These are phyloP conservation scores for Pantherophis guttatus DNA, from an alignment of 2,113 vertebrate genomes.

Conservation along the genomic window DNA sequence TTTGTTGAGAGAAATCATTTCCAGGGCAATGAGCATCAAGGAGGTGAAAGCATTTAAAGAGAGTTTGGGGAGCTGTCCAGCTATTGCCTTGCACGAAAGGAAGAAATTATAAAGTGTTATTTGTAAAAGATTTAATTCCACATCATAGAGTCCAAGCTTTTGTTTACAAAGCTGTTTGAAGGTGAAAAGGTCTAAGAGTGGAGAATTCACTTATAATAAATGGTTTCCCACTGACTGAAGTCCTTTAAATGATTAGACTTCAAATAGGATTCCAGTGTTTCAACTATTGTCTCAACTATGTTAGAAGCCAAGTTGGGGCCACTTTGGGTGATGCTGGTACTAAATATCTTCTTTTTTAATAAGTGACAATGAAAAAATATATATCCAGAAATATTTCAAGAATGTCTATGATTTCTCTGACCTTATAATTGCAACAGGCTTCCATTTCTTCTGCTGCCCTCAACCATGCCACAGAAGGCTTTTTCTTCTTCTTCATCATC, in stretches of 20 bases:
- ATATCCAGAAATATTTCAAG: background rate
- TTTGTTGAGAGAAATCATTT: constrained; percentile 5
- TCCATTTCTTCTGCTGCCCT: background rate
- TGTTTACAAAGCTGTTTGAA: background rate
- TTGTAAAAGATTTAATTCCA: constrained; percentile 8
- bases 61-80: background rate
- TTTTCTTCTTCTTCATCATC: background rate
- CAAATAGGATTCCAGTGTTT: background rate
- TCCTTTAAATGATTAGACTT: background rate
- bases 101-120: background rate
- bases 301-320: background rate
- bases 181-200: background rate
- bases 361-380: background rate
- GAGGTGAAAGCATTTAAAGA: background rate
- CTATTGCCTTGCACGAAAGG: background rate
- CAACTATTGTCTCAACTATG: background rate
- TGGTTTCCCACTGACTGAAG: background rate
- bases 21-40: background rate
- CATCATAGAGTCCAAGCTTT: background rate
- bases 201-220: background rate
- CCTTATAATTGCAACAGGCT: background rate
- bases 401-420: background rate
- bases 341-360: background rate
- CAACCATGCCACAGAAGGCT: background rate
- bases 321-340: background rate